These are phyloP conservation scores for Anthopleura xanthogrammica DNA, from an alignment of 92 coral and sea anemone species.

Conservation along the genomic window DNA sequence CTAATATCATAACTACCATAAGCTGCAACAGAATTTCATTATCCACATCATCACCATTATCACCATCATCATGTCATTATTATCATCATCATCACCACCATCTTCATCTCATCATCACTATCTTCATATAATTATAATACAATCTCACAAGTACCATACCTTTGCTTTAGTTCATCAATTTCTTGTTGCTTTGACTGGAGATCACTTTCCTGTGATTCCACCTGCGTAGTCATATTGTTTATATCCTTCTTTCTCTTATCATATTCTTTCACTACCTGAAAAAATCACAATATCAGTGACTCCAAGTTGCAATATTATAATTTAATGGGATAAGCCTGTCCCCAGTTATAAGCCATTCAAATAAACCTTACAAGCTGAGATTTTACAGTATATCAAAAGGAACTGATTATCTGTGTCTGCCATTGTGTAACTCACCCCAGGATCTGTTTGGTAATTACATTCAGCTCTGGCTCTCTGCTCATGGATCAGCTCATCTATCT, in stretches of 20 bases:
- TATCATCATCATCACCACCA: not conserved
- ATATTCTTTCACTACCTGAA: constrained; percentile 86
- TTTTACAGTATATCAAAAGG: no score
- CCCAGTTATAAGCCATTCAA: no score
- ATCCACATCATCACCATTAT: no score
- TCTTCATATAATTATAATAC: no score
- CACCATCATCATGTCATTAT: no score
- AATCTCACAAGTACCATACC: constrained; percentile 26
- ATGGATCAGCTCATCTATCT: constrained; percentile 91
- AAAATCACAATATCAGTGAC: not conserved
- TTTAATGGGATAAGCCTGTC: no score
- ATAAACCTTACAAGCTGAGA: no score
- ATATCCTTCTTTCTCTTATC: constrained; percentile 87
- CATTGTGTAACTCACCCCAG: constrained; percentile 55
- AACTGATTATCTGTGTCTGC: no score
- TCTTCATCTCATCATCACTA: not conserved
- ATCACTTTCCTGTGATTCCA: constrained; percentile 49
- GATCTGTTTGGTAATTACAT: constrained; percentile 91
- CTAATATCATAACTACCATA: no score
- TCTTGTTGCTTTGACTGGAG: constrained; percentile 64
- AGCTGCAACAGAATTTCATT: no score
- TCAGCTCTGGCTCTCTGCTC: constrained; percentile 93
- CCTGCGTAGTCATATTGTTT: constrained; percentile 47
- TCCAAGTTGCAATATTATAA: not conserved
- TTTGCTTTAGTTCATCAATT: constrained; percentile 70